Base-by-base conservation (phyloP, 1,140 invertebrate genomes). In the Drosophila sechellia region DNA sequence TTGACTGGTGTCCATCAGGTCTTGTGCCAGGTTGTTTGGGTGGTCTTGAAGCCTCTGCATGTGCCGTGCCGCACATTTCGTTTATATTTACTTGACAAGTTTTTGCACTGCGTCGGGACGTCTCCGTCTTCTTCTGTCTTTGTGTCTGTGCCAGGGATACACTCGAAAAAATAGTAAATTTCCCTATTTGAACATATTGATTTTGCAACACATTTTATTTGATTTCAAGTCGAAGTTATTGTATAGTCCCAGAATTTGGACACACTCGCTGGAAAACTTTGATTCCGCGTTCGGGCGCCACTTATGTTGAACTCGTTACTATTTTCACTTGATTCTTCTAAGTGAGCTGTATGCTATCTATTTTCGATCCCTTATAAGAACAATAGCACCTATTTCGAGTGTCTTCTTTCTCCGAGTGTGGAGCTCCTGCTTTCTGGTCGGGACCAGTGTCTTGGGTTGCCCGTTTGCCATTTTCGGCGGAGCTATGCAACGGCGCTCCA, bases 61-160 rank as follows among this genome's bases (percentile, higher is more conserved):
- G n/a, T 68, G 74, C 81, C 81, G 79, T 86, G 75, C 81, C 84
- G 83, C 84, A 87, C 77, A 89, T 89, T 89, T 89, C 84, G 84
- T 84, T 89, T 89, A 80, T 89, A 89, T 89, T 89, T 89, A 89
- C 84, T 89, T 89, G 84, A 89, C 84, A 89, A 89, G 77, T 89
- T 89, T 71, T 86, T 80, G 72, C 84, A 86, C 76, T 84, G 80
- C 80, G 81, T 69, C 80, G 76, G 71, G 79, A 77, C 73, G 63
- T 83, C 79, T 63, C 72, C 73, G 58, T 40, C 49, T 71, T 39
- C 42, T 35, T 63, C 25, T 64, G 55, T 57, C 61, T 61, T 58
- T 54, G 60, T 79, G 56, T 61, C 61, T 56, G 45, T 77, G 49
- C 45, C 55, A 61, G 45, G 11, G 42, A 5, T 65, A 31, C 64